Conservation (phyloP, 2,888 invertebrate species). For the Parasteatoda lunata region DNA sequence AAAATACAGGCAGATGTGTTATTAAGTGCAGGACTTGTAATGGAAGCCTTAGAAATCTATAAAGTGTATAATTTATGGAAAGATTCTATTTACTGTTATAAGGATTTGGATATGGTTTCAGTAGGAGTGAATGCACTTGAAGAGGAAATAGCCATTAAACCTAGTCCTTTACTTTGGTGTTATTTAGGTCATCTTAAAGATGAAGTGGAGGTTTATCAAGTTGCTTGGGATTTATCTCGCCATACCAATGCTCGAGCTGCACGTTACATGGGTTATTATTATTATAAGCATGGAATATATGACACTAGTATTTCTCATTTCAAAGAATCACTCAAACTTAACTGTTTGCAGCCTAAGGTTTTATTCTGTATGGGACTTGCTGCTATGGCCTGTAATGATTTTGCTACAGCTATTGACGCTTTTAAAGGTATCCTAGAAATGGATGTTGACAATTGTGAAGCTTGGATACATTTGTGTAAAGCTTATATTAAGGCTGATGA, state of each 20-base stretch:
- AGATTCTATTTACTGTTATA: conserved; percentile 93
- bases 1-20: conserved; percentile 86
- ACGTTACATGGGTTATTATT: conserved; percentile 87
- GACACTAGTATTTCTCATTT: conserved; percentile 86
- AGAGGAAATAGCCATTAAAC: conserved; percentile 80
- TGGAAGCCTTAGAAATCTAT: conserved; percentile 88
- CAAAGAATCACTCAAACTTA: conserved; percentile 87
- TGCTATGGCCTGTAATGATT: conserved; percentile 84
- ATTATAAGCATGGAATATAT: conserved; percentile 83
- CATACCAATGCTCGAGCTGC: conserved; percentile 88
- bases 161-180: conserved; percentile 90
- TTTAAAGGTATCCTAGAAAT: conserved; percentile 89
- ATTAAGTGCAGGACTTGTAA: conserved; percentile 86
- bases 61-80: conserved; percentile 89
- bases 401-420: conserved; percentile 87
- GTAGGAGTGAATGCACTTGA: neutral
- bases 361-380: conserved; percentile 92
- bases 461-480: conserved; percentile 98
- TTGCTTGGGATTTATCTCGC: conserved; percentile 92
- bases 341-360: conserved; percentile 88
- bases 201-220: conserved; percentile 85
- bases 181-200: conserved; percentile 90
- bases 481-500: conserved; percentile 91
- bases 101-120: conserved; percentile 79
- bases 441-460: conserved; percentile 91